Conservation (phyloP, 1,140 invertebrate species). For the Sycobia sp. region DNA sequence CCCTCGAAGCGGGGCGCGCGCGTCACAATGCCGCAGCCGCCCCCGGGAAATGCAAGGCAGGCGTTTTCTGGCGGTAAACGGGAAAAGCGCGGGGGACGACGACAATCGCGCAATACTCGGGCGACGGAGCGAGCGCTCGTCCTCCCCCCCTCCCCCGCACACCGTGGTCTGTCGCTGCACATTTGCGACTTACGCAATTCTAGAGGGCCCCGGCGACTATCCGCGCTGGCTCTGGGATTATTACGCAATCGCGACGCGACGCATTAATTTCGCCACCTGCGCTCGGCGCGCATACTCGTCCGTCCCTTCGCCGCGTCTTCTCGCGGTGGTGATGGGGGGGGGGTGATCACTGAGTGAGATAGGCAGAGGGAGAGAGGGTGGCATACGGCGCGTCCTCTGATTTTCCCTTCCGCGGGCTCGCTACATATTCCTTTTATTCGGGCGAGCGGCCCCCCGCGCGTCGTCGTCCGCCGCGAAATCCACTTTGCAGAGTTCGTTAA, state of each 20-base stretch:
- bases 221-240: constrained; percentile 45
- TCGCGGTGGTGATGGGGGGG: no score
- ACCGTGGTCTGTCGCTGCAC: constrained; percentile 50
- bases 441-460: no score
- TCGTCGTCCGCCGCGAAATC: no score
- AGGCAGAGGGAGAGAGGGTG: no score
- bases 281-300: not conserved
- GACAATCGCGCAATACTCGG: constrained; percentile 51
- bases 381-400: no score
- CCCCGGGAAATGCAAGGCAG: constrained; percentile 52
- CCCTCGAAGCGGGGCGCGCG: constrained; percentile 38
- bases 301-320: not conserved
- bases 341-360: no score
- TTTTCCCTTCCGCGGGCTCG: not conserved
- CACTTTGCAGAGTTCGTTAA: no score
- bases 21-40: constrained; percentile 46
- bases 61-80: constrained; percentile 51
- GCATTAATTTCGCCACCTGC: constrained; percentile 19
- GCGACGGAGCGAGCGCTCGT: no score
- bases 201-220: no score
- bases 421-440: no score
- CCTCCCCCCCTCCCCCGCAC: no score
- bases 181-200: constrained; percentile 54
- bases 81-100: constrained; percentile 51
- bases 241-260: constrained; percentile 48